Percentiles rank a stretch among this genome's conserved stretches.
These are phyloP conservation scores for Hyperoplus lanceolatus DNA, from an alignment of 2,797 vertebrate genomes.

Conservation along the genomic window DNA sequence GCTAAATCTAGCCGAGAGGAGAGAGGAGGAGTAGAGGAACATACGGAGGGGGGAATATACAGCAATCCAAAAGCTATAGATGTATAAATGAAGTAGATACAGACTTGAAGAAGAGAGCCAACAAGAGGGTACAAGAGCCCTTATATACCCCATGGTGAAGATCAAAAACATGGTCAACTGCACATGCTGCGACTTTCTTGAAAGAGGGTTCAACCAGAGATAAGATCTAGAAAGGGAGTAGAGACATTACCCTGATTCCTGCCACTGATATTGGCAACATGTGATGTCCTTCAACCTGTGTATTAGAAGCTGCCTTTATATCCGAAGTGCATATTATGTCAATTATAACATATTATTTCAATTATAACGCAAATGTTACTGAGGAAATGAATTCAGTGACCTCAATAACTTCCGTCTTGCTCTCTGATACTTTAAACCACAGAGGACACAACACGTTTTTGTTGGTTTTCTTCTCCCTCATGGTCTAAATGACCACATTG, in stretches of 20 bases:
- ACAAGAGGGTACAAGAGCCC: conserved; percentile 23
- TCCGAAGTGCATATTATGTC: not conserved
- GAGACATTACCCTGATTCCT: conserved; percentile 16
- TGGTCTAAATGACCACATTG: conserved; percentile 48
- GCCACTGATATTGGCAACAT: conserved; percentile 2
- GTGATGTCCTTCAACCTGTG: conserved; percentile 20
- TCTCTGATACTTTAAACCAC: not conserved
- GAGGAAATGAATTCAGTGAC: conserved; percentile 1
- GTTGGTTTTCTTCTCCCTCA: conserved; percentile 8
- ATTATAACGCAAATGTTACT: not conserved
- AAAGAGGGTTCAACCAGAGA: conserved; percentile 8
- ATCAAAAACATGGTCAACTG: conserved; percentile 22
- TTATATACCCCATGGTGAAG: not conserved
- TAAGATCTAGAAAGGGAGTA: conserved; percentile 2
- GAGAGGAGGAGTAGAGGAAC: not conserved
- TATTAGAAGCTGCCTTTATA: not conserved
- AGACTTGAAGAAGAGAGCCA: not conserved
- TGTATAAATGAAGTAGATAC: not conserved
- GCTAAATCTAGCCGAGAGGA: not conserved
- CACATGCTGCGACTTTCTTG: conserved; percentile 3
- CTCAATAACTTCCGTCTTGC: too few relatives aligned
- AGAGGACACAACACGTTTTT: not conserved
- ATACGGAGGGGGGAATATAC: not conserved
- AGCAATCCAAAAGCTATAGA: not conserved
- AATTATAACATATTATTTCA: too few relatives aligned